Base-by-base conservation (phyloP, 1,140 invertebrate species). In the Calephelis virginiensis region DNA sequence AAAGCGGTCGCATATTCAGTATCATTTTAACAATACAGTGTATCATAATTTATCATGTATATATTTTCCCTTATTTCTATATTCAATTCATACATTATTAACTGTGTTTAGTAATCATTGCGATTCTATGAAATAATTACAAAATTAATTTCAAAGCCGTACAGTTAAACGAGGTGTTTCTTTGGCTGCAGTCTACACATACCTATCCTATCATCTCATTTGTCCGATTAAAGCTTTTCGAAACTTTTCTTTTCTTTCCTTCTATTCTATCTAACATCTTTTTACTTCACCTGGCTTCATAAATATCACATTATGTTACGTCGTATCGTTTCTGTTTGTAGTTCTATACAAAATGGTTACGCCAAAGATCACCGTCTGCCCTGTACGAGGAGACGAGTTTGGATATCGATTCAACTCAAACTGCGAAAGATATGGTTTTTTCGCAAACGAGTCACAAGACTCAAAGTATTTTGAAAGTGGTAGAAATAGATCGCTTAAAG, bases 331-430 rank as follows among this genome's bases (percentile, higher is more conserved):
- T 90, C 76, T 90, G 85, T 90, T 90, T 90, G 88, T 90, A 90
- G 88, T 90, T 89, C 84, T 90, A 87, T 88, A 82, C 88, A 90
- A 90, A 90, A 90, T 90, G 88, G 88, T 90, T 88, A 80, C 86
- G 85, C 82, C 83, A 90, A 90, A 85, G 83, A 85, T 86, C 88
- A 87, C 77, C 75, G 70, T 77, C 86, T 83, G 84, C 83, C 81
- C 87, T 81, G 80, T 82, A 85, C 82, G 82, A 77, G 85, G 84
- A 82, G 86, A 89, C 85, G 81, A 82, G 88, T 83, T 82, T 84
- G 86, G 86, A 85, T 84, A 79, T 83, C 78, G 80, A 70, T 82
- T 78, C 78, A 75, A 86, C 71, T 74, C 81, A 82, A 79, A 89
- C 77, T 86, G 80, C 83, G 76, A 90, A 83, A 90, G 88, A 89